Percentiles rank a stretch among this genome's conserved stretches.
Conservation (phyloP, 2,113 vertebrate species). For the Syrmaticus mikado region DNA sequence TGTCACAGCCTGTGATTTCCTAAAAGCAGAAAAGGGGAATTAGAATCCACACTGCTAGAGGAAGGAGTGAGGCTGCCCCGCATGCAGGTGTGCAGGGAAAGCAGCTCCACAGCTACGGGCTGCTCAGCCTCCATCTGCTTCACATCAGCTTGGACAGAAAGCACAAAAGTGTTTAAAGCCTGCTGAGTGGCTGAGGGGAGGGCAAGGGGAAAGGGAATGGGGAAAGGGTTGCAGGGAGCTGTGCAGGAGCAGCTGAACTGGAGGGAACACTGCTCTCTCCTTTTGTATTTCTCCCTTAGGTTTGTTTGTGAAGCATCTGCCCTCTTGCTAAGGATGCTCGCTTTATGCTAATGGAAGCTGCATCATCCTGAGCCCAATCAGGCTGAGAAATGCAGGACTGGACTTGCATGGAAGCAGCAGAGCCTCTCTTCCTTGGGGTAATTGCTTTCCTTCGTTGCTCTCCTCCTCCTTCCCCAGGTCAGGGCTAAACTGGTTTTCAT, state of each 20-base stretch:
- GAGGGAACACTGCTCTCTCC: not conserved
- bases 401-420: not conserved
- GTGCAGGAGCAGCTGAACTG: not conserved
- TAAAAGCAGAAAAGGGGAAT: slow-evolving; percentile 2
- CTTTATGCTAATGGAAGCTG: not conserved
- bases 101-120: not conserved
- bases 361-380: not conserved
- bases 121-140: not conserved
- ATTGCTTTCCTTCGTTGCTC: slow-evolving; percentile 10
- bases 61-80: not conserved
- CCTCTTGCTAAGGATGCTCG: not conserved
- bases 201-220: not conserved
- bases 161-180: not conserved
- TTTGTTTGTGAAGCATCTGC: not conserved
- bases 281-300: not conserved
- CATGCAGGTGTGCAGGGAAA: not conserved
- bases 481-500: not conserved
- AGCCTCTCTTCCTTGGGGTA: not conserved
- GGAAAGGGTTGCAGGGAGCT: rapidly evolving
- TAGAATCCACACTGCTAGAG: slow-evolving; percentile 36
- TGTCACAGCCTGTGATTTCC: not conserved
- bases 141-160: slow-evolving; percentile 28
- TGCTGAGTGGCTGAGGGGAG: not conserved
- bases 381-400: not conserved
- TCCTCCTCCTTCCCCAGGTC: not conserved